These are phyloP conservation scores for Andrena chrysosceles DNA, from an alignment of 2,888 invertebrate genomes.

Conservation along the genomic window DNA sequence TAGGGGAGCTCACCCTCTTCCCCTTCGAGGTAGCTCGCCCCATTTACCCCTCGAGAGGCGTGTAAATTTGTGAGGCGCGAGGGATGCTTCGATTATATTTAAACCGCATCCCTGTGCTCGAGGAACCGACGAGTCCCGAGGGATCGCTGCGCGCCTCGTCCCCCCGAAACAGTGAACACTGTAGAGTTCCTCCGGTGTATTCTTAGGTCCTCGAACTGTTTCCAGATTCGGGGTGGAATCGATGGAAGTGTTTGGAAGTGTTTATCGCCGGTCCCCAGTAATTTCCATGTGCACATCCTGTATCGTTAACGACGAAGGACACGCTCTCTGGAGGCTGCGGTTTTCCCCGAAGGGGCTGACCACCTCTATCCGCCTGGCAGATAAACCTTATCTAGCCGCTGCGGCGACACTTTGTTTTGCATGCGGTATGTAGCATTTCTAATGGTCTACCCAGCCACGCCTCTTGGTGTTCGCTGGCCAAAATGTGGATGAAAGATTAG, in stretches of 20 bases:
- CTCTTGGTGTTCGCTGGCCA: background rate
- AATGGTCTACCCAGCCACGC: constrained; percentile 32
- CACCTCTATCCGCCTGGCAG: constrained; percentile 48
- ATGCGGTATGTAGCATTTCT: constrained; percentile 1
- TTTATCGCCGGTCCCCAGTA: constrained; percentile 7
- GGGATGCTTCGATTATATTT: constrained; percentile 33
- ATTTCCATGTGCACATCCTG: constrained; percentile 36
- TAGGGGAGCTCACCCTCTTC: constrained; percentile 44
- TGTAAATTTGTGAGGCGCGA: constrained; percentile 39
- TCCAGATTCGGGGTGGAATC: background rate
- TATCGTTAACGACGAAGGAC: constrained; percentile 27
- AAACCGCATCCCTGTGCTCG: constrained; percentile 5
- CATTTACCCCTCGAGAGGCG: constrained; percentile 22
- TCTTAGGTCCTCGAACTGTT: background rate
- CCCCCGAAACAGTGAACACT: background rate
- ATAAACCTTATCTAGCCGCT: constrained; percentile 51
- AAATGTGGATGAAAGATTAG: background rate
- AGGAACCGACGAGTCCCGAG: constrained; percentile 15
- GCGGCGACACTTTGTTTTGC: constrained; percentile 35
- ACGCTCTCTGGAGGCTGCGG: constrained; percentile 6
- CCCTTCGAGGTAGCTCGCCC: constrained; percentile 10
- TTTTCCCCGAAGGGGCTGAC: constrained; percentile 47
- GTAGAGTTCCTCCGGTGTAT: background rate
- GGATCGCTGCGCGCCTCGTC: background rate
- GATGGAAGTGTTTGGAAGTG: background rate